Evolutionary conservation across 2,888 invertebrate species (phyloP).

Genomic region (Archips xylosteana): DNA sequence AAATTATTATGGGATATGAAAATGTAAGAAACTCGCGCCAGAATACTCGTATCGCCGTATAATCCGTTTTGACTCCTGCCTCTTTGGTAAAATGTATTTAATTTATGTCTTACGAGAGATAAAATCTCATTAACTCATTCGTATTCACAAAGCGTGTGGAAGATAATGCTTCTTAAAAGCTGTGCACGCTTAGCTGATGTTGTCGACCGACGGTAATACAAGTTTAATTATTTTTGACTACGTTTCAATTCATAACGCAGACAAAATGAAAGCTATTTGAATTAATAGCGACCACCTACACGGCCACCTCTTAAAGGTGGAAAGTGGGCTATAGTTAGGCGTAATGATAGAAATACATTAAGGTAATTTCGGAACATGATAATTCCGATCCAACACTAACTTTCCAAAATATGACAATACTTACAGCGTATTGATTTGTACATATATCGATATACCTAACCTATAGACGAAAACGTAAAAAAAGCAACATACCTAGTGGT

Average conservation of each 20-base stretch:
- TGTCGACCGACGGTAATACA: conserved; percentile 5
- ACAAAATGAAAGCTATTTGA: conserved; percentile 31
- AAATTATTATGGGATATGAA: conserved; percentile 31
- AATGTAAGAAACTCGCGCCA: conserved; percentile 21
- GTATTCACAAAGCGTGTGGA: conserved; percentile 14
- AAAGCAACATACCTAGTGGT: too few relatives aligned
- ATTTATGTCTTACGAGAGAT: conserved; percentile 20
- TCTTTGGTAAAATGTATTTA: conserved; percentile 30
- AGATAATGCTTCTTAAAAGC: conserved; percentile 17
- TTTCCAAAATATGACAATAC: neutral
- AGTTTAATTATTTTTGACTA: conserved; percentile 12
- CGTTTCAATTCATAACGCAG: conserved; percentile 13
- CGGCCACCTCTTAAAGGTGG: conserved; percentile 16
- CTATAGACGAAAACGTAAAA: too few relatives aligned
- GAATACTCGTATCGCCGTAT: conserved; percentile 35
- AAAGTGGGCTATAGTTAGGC: conserved; percentile 25
- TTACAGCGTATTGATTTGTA: neutral
- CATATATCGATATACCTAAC: too few relatives aligned
- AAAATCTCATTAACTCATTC: conserved; percentile 32
- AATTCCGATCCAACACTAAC: neutral
- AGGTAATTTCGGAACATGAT: conserved; percentile 32
- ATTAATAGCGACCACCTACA: conserved; percentile 33
- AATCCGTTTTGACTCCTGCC: conserved; percentile 34
- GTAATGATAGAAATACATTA: conserved; percentile 35
- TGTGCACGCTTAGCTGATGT: neutral